Evolutionary conservation across 1,140 invertebrate species (phyloP).

Genomic region (Notospermus geniculatus): DNA sequence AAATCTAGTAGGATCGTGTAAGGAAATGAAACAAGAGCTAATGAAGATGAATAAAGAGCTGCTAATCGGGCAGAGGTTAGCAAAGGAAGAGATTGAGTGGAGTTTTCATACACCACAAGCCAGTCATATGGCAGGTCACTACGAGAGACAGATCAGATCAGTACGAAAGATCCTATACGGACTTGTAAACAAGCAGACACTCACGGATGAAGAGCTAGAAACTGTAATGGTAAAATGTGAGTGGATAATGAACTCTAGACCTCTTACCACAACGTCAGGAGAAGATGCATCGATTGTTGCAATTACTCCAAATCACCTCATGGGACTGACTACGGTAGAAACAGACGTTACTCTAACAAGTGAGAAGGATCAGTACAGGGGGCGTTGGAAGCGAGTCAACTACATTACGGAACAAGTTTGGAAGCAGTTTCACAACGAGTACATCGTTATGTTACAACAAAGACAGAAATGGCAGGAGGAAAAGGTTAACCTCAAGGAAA

Average conservation of each 20-base stretch:
- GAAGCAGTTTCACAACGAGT: neutral
- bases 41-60: slow-evolving; percentile 1
- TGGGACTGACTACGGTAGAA: slow-evolving; percentile 1
- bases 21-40: slow-evolving; percentile 3
- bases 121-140: slow-evolving; percentile 1
- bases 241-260: slow-evolving; percentile 3
- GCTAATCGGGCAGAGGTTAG: neutral
- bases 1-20: slow-evolving; percentile 1
- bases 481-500: neutral
- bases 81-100: slow-evolving; percentile 7
- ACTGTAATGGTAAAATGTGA: neutral
- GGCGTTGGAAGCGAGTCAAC: slow-evolving; percentile 6
- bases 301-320: slow-evolving; percentile 6
- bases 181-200: slow-evolving; percentile 2
- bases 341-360: neutral
- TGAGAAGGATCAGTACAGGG: neutral
- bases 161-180: slow-evolving; percentile 10
- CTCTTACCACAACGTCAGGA: neutral
- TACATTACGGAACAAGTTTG: slow-evolving; percentile 2
- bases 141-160: slow-evolving; percentile 9
- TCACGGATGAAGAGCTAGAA: neutral
- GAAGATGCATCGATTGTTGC: neutral
- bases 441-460: neutral
- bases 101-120: neutral
- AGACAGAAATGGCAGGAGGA: neutral